Percentiles rank a stretch among this genome's conserved stretches.
Evolutionary conservation across 1,140 invertebrate species (phyloP).

Genomic region (Drosophila ananassae): DNA sequence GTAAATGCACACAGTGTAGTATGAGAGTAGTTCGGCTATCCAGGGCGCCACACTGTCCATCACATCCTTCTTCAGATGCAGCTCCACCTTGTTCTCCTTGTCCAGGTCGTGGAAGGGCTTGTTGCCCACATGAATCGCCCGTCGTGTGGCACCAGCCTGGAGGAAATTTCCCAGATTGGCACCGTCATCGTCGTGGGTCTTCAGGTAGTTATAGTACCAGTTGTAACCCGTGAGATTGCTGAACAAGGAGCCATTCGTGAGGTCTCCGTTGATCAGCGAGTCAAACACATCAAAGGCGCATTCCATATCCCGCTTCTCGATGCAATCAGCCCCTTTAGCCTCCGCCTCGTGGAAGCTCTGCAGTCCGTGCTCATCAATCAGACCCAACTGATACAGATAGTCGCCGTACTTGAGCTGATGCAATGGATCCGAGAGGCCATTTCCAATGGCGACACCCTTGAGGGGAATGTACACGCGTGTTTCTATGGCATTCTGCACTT

Average conservation of each 20-base stretch:
- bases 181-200: constrained; percentile 84
- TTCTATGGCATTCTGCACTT: constrained; percentile 85
- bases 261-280: constrained; percentile 89
- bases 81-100: constrained; percentile 86
- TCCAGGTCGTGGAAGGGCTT: constrained; percentile 87
- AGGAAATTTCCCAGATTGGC: constrained; percentile 85
- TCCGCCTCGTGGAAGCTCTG: constrained; percentile 87
- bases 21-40: constrained; percentile 88
- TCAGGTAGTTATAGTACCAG: constrained; percentile 92
- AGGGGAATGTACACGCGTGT: constrained; percentile 85
- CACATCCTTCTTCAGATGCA: constrained; percentile 90
- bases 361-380: constrained; percentile 89
- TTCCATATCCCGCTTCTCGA: constrained; percentile 87
- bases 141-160: constrained; percentile 86
- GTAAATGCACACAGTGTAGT: constrained; percentile 90
- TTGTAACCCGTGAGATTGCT: constrained; percentile 91
- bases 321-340: constrained; percentile 85
- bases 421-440: constrained; percentile 92
- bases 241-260: constrained; percentile 88
- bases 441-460: constrained; percentile 92
- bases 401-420: constrained; percentile 92
- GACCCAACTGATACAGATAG: constrained; percentile 92
- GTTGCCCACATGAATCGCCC: constrained; percentile 93
- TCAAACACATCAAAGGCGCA: constrained; percentile 90
- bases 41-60: constrained; percentile 92